These are phyloP conservation scores for Kryphioiulus occultus DNA, from an alignment of 2,888 invertebrate species.

Conservation along the genomic window DNA sequence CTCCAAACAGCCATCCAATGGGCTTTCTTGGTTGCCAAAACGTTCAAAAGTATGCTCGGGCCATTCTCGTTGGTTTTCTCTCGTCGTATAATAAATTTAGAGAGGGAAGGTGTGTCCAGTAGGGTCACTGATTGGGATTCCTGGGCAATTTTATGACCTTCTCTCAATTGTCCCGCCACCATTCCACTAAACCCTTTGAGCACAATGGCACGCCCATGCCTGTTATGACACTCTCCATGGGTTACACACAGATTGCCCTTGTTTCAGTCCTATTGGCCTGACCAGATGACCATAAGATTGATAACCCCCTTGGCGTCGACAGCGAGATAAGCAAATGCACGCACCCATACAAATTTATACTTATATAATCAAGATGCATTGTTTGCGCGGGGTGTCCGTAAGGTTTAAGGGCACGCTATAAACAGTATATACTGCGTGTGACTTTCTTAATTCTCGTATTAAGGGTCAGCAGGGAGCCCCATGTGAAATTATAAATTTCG, in stretches of 20 bases:
- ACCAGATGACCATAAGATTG: neutral
- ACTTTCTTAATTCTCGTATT: neutral
- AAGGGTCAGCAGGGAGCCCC: neutral
- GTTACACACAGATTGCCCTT: neutral
- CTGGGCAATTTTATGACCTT: neutral
- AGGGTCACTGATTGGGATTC: constrained; percentile 9
- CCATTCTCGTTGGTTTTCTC: neutral
- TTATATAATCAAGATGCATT: neutral
- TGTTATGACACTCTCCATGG: neutral
- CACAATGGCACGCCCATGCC: neutral
- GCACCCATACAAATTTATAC: neutral
- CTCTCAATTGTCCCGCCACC: neutral
- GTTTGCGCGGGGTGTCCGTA: neutral
- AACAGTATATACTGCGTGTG: neutral
- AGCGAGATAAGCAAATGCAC: neutral
- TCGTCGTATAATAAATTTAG: neutral
- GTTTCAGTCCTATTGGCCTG: neutral
- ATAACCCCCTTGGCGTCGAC: neutral
- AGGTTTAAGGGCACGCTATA: neutral
- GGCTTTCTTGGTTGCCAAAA: neutral
- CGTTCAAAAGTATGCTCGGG: neutral
- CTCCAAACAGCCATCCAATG: neutral
- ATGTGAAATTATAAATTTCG: neutral
- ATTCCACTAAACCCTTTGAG: constrained; percentile 16
- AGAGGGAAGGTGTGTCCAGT: neutral